Evolutionary conservation across 2,888 invertebrate genomes (phyloP), one percentile per base, ranked within the genome.

Genomic region (Andrena marginata): DNA sequence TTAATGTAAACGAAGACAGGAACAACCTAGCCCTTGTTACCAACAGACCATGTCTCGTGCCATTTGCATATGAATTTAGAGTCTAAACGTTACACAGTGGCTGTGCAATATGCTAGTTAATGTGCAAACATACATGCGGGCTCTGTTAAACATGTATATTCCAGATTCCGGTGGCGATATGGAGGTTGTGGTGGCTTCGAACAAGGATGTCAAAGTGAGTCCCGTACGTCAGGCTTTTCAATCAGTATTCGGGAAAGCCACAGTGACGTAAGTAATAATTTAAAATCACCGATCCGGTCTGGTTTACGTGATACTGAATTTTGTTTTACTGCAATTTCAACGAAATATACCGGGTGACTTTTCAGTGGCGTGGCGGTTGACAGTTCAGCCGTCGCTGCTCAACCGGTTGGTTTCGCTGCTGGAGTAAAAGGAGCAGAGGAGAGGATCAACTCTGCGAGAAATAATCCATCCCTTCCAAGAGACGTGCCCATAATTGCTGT

Each of bases 191-290:
- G 97, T 98, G 2, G 96, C 97, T 4, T 97, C 97, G 0, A 96
- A 96, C 79, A 97, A 97, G 92, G 97, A 97, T 90, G 95, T 96
- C 2, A 97, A 97, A 94, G 95, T 98, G 42, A 96, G 96, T 87
- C 96, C 97, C 2, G 94, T 98, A 16, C 95, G 97, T 91, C 97
- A 98, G 93, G 97, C 97, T 59, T 97, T 98, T 91, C 97, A 97
- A 92, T 94, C 95, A 51, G 96, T 97, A 1, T 97, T 98, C 94
- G 97, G 97, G 3, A 96, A 96, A 94, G 97, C 97, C 0, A 97
- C 97, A 85, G 96, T 98, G 31, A 95, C 95, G 97, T 97, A 94
- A 95, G 96, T 77, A 77, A 51, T 54, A 31, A 48, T 23, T 54
- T 29, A 31, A 13, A 54, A 16, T 78, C 20, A 49, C 20, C 42